Conservation (phyloP, 1,140 invertebrate genomes). For the Plutomurus gul region DNA sequence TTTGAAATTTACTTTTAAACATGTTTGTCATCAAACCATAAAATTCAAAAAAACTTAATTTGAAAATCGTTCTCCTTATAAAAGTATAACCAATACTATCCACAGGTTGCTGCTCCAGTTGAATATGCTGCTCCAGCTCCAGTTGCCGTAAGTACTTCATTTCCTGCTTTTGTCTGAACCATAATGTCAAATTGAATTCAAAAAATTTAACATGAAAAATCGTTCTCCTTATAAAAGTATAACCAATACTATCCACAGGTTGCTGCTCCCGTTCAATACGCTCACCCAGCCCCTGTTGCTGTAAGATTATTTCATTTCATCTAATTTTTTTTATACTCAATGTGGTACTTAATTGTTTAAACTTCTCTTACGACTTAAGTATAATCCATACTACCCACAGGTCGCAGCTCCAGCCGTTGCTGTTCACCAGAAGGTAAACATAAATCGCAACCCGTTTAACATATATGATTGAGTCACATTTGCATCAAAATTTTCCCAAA, state of each 20-base stretch:
- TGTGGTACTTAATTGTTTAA: not conserved
- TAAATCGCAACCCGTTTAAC: too few species aligned
- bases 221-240: not conserved
- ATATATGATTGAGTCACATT: not conserved
- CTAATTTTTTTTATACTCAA: not conserved
- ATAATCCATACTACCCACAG: slow-evolving; percentile 32
- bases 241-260: not conserved
- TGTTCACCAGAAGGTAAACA: slow-evolving; percentile 49
- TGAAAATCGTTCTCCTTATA: not conserved
- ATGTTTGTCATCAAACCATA: not conserved
- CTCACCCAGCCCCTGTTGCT: not conserved
- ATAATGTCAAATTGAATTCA: not conserved
- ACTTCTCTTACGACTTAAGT: not conserved
- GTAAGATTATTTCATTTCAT: not conserved
- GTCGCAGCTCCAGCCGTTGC: slow-evolving; percentile 46
- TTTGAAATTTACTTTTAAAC: not conserved
- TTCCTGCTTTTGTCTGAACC: not conserved
- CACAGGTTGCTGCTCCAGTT: slow-evolving; percentile 30
- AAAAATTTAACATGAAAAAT: not conserved
- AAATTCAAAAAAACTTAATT: not conserved
- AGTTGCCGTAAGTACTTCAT: not conserved
- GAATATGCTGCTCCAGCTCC: not conserved
- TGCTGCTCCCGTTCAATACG: not conserved
- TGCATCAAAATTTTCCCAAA: too few species aligned
- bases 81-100: slow-evolving; percentile 22